These are phyloP conservation scores for Drosophila carrolli DNA, from an alignment of 1,140 invertebrate genomes.

Conservation along the genomic window DNA sequence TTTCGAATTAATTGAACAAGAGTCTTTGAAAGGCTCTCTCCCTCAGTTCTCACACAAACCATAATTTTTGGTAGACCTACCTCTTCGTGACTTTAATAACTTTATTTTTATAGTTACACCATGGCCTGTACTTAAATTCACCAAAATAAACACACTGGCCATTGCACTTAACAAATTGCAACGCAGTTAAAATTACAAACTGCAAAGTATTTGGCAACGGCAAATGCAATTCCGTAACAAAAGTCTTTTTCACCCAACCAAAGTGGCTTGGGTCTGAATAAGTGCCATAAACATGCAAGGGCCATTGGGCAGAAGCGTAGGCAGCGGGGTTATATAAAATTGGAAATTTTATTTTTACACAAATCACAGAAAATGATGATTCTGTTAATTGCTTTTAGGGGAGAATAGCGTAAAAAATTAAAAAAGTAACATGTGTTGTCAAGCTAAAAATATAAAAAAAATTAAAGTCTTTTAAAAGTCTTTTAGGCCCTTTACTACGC, in stretches of 20 bases:
- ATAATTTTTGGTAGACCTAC: not conserved
- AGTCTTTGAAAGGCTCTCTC: too few relatives aligned
- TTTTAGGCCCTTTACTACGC: not conserved
- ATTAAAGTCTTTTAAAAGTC: too few relatives aligned
- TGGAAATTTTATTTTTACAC: too few relatives aligned
- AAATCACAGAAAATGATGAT: too few relatives aligned
- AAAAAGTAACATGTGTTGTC: too few relatives aligned
- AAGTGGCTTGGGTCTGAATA: slow-evolving; percentile 9
- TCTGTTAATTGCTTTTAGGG: too few relatives aligned
- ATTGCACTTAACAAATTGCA: slow-evolving; percentile 77
- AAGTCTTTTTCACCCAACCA: slow-evolving; percentile 51
- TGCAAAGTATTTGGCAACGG: slow-evolving; percentile 69
- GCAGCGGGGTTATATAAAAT: not conserved
- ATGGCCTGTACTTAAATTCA: slow-evolving; percentile 15
- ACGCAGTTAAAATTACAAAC: slow-evolving; percentile 77
- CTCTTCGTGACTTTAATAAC: slow-evolving; percentile 66
- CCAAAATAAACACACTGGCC: slow-evolving; percentile 19
- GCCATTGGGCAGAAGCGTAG: slow-evolving; percentile 7
- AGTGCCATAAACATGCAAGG: slow-evolving; percentile 33
- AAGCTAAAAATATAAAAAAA: too few relatives aligned
- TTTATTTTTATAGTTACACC: slow-evolving; percentile 47
- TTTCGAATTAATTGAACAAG: slow-evolving; percentile 6
- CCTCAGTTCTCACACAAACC: not conserved
- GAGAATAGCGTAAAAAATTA: too few relatives aligned
- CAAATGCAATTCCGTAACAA: slow-evolving; percentile 66